Conservation (phyloP, 1,140 invertebrate species). For the Hesperophylax magnus region DNA sequence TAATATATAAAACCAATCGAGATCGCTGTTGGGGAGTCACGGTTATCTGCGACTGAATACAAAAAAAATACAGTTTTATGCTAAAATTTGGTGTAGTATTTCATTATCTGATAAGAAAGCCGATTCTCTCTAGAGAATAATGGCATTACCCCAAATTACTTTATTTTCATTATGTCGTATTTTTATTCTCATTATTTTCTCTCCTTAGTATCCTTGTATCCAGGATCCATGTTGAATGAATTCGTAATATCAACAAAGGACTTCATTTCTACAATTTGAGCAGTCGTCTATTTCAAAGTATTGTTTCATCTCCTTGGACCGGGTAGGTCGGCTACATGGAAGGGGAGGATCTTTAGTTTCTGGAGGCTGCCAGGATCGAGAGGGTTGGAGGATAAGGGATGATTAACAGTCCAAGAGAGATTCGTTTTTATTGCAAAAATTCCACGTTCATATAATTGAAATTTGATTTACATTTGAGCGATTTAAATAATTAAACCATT, state of each 20-base stretch:
- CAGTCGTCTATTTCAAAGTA: conserved; percentile 5
- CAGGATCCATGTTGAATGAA: conserved; percentile 2
- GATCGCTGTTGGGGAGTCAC: too few species aligned
- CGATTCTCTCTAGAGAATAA: too few species aligned
- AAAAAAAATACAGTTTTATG: too few species aligned
- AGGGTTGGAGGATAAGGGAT: conserved; percentile 20
- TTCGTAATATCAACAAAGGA: conserved; percentile 25
- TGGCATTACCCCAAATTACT: too few species aligned
- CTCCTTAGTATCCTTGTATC: neutral
- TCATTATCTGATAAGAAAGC: too few species aligned
- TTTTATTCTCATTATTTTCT: neutral
- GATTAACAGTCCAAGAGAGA: conserved; percentile 37
- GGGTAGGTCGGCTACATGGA: conserved; percentile 25
- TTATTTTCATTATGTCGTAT: too few species aligned
- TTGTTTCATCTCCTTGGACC: conserved; percentile 31
- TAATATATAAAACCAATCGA: too few species aligned
- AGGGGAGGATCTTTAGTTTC: conserved; percentile 27
- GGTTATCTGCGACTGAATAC: too few species aligned
- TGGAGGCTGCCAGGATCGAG: conserved; percentile 6
- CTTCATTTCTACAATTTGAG: conserved; percentile 14
- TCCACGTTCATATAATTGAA: conserved; percentile 16
- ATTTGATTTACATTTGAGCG: conserved; percentile 8
- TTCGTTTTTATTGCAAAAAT: conserved; percentile 35
- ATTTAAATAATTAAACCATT: too few species aligned
- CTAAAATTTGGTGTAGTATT: too few species aligned